Conservation (phyloP, 2,797 vertebrate genomes). For the Hypotaenidia philippensis region DNA sequence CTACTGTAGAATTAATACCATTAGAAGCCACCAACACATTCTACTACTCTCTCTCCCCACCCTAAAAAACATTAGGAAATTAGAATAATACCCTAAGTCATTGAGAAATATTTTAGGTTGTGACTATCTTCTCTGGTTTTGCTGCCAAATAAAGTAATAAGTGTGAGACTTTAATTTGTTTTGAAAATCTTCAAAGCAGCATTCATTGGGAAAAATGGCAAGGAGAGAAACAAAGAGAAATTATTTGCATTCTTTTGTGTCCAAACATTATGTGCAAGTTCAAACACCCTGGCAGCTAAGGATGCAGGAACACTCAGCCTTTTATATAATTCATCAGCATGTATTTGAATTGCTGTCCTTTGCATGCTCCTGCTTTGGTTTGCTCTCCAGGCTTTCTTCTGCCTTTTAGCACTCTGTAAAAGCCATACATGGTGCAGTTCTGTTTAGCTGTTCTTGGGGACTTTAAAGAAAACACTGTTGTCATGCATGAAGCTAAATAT, state of each 20-base stretch:
- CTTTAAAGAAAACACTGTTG: not conserved
- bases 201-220: not conserved
- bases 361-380: not conserved
- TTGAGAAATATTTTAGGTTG: not conserved
- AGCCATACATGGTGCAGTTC: not conserved
- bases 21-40: not conserved
- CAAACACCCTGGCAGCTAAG: not conserved
- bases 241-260: not conserved
- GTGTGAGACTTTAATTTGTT: not conserved
- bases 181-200: not conserved
- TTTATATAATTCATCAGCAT: not conserved
- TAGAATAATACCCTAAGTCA: not conserved
- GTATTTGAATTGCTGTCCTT: not conserved
- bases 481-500: not conserved
- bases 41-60: not conserved
- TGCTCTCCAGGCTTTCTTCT: not conserved
- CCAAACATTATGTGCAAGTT: not conserved
- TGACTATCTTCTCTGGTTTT: not conserved
- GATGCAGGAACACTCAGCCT: not conserved
- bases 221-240: not conserved
- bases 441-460: not conserved
- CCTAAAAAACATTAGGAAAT: not conserved
- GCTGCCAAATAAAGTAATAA: not conserved
- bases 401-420: not conserved
- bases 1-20: not conserved